A percentile compares a stretch with the other conserved stretches of the same genome.
These are phyloP conservation scores for Oligia latruncula DNA, from an alignment of 2,888 invertebrate genomes.

Conservation along the genomic window DNA sequence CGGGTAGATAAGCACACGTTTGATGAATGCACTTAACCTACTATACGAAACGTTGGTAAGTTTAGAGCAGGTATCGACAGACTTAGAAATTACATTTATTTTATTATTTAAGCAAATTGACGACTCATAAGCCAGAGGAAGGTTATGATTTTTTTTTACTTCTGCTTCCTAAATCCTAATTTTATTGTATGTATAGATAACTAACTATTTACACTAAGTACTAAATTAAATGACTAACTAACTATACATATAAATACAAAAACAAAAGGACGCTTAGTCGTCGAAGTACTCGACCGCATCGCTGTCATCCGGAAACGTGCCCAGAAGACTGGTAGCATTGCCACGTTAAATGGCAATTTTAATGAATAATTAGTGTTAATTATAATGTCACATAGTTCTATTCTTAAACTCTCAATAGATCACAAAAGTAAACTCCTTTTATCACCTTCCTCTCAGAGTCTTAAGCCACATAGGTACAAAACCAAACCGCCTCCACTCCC, in stretches of 20 bases:
- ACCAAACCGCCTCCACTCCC: not conserved
- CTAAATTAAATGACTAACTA: not conserved
- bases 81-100: not conserved
- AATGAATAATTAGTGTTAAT: not conserved
- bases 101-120: not conserved
- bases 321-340: not conserved
- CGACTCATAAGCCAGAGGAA: not conserved
- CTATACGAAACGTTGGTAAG: not conserved
- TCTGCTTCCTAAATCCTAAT: not conserved
- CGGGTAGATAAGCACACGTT: not conserved
- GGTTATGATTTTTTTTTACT: not conserved
- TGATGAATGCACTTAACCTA: not conserved
- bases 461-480: conserved; percentile 49
- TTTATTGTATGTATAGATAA: not conserved
- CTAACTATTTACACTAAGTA: not conserved
- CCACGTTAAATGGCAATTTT: not conserved
- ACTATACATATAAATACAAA: not conserved
- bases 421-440: not conserved
- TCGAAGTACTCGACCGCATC: too few species aligned
- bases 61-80: not conserved
- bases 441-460: conserved; percentile 15
- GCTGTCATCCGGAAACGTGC: not conserved
- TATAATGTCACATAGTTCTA: not conserved
- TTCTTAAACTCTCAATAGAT: not conserved
- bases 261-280: not conserved